phyloP scores from a whole-genome alignment of 2,113 vertebrate genomes.

The Noctilio leporinus region DNA sequence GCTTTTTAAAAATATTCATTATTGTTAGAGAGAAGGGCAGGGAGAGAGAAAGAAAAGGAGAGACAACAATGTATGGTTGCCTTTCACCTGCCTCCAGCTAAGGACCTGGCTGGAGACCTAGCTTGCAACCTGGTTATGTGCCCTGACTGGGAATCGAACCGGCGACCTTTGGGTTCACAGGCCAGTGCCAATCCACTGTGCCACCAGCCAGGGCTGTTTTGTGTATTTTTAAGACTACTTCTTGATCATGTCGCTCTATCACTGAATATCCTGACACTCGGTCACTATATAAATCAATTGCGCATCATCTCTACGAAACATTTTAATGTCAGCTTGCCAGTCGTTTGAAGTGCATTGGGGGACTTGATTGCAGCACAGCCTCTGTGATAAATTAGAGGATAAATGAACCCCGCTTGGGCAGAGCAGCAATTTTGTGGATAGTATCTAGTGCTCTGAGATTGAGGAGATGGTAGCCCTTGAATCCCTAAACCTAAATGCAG shows the following conservation, averaged over 20 bases:
- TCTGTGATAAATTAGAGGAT: slow-evolving; percentile 14
- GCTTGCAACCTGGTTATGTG: too few relatives aligned
- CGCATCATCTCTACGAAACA: background rate
- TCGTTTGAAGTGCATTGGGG: slow-evolving; percentile 30
- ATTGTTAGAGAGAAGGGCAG: too few relatives aligned
- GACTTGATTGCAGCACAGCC: background rate
- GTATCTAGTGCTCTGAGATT: background rate
- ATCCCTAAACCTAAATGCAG: background rate
- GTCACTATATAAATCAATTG: background rate
- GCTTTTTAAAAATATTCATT: too few relatives aligned
- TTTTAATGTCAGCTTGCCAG: background rate
- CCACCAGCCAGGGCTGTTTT: too few relatives aligned
- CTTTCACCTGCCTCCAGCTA: too few relatives aligned
- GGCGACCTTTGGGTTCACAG: too few relatives aligned
- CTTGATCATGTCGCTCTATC: background rate
- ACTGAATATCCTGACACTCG: background rate
- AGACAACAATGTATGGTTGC: too few relatives aligned
- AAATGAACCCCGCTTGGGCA: background rate
- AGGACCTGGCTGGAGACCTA: too few relatives aligned
- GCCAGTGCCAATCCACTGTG: too few relatives aligned
- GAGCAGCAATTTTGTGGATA: background rate
- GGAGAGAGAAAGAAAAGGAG: too few relatives aligned
- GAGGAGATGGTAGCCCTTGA: background rate
- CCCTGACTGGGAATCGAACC: too few relatives aligned
- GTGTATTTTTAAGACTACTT: background rate